A percentile compares a stretch with the other conserved stretches of the same genome.
phyloP scores from a whole-genome alignment of 1,140 invertebrate species.

The Papilio glaucus region DNA sequence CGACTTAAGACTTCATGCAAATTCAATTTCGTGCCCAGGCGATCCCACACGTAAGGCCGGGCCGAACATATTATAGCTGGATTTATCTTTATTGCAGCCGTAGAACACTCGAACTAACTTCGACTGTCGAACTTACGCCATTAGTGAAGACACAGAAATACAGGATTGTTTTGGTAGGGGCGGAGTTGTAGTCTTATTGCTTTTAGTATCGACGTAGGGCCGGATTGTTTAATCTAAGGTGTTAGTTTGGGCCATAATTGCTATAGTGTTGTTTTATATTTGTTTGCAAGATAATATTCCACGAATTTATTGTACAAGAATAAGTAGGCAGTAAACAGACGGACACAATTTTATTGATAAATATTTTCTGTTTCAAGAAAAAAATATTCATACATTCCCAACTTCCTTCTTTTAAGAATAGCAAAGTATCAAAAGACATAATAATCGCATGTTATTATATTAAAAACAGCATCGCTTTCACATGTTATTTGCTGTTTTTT shows the following conservation, averaged over 20 bases:
- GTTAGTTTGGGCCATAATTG: constrained; percentile 51
- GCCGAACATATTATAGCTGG: constrained; percentile 81
- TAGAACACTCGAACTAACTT: constrained; percentile 81
- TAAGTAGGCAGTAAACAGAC: neutral
- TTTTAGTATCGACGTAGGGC: constrained; percentile 73
- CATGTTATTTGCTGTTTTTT: too few species aligned
- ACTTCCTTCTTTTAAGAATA: too few species aligned
- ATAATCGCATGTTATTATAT: too few species aligned
- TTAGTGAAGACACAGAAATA: constrained; percentile 82
- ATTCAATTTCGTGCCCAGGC: constrained; percentile 82
- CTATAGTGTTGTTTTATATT: too few species aligned
- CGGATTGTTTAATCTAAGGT: constrained; percentile 79
- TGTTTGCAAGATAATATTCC: too few species aligned
- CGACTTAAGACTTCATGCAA: constrained; percentile 81
- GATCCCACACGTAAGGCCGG: constrained; percentile 77
- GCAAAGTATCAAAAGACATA: too few species aligned
- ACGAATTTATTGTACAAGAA: neutral
- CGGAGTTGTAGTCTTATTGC: constrained; percentile 82
- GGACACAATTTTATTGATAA: too few species aligned
- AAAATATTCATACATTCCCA: too few species aligned
- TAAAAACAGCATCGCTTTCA: too few species aligned
- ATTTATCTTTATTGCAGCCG: constrained; percentile 83
- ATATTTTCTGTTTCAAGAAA: too few species aligned
- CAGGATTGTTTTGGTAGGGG: constrained; percentile 80
- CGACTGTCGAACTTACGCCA: constrained; percentile 81